Base-by-base conservation (phyloP, 2,888 invertebrate species). In the Drosophila glabriapex region DNA sequence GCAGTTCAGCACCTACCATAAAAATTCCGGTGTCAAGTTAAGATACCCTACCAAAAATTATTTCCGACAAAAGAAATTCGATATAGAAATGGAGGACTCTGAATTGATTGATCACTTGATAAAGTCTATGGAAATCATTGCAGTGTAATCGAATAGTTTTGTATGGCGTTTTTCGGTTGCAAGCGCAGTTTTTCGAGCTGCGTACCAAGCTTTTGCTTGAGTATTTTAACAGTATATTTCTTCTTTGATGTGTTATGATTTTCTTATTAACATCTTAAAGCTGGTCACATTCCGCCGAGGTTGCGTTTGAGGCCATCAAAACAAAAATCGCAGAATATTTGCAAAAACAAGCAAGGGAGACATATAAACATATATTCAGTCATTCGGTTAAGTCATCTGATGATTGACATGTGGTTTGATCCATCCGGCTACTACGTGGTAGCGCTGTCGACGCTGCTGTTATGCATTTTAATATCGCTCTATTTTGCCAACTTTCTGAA, bases 401-500 rank as follows among this genome's bases (percentile, higher is more conserved):
- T n/a, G 53, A 76, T 46, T 25, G 46, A 16, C 14, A 53, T 79
- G 54, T 76, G 72, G 80, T 79, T 85, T 54, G 91, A 83, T 49
- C 73, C 86, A 33, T 83, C 91, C 2, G 88, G 87, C 19, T 80
- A 85, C 64, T 90, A 89, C 60, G 75, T 82, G 1, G 71, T 91
- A 19, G 86, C 85, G 16, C 68, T 85, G 25, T 76, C 77, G 41
- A 88, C 91, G 2, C 76, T 90, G 5, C 68, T 91, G 25, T 41
- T 90, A 14, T 90, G 91, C 52, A 90, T 91, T 35, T 75, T 90
- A 39, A 80, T 86, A 41, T 79, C 91, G 0, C 71, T 91, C 0
- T 91, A 88, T 55, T 91, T 86, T 78, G 85, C 89, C 33, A 87
- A 88, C 61, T 82, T 85, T 31, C 60, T 89, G 64, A 88, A 80